Conservation (phyloP, 2,797 vertebrate genomes). For the Coccyzus lansbergi region DNA sequence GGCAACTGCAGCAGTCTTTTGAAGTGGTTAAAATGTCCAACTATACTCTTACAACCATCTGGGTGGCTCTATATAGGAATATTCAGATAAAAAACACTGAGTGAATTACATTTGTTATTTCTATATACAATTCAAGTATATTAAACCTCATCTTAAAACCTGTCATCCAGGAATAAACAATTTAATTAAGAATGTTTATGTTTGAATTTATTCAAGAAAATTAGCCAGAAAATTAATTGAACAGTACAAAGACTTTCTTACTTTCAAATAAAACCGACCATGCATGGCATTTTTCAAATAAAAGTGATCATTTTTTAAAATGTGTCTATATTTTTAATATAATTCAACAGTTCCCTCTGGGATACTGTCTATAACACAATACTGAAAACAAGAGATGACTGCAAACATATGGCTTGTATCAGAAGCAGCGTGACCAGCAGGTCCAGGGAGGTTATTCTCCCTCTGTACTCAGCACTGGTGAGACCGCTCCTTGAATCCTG, state of each 20-base stretch:
- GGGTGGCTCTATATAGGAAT: background rate
- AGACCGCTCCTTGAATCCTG: no score
- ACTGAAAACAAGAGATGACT: no score
- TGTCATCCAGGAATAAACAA: background rate
- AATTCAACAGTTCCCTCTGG: no score
- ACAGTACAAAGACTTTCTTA: background rate
- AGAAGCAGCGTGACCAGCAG: no score
- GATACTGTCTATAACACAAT: no score
- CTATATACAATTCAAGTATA: background rate
- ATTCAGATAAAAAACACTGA: background rate
- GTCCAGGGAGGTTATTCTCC: no score
- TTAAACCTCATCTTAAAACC: background rate
- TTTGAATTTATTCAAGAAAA: background rate
- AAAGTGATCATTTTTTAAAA: no score
- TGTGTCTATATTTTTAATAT: no score
- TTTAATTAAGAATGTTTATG: background rate
- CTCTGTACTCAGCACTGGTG: no score
- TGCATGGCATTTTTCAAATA: background rate
- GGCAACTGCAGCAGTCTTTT: background rate
- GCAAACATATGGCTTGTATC: no score
- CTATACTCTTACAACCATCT: background rate
- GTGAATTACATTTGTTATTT: slow-evolving; percentile 7
- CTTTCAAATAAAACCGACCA: background rate
- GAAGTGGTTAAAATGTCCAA: background rate
- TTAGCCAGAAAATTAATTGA: background rate